Evolutionary conservation across 1,140 invertebrate species (phyloP), one percentile per base, ranked within the genome.

Genomic region (Wasmannia auropunctata): DNA sequence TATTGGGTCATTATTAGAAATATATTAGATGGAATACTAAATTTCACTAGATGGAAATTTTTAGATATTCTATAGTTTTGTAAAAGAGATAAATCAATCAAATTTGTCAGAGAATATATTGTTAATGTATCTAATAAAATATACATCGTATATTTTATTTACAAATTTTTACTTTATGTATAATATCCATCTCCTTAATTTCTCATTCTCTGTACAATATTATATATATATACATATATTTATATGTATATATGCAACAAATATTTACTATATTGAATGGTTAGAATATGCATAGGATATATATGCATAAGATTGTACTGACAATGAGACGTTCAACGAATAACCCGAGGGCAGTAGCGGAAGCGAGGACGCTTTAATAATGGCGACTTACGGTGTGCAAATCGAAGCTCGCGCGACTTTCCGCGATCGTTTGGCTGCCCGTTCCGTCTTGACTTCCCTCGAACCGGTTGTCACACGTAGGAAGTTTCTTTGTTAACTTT

Each of bases 401-500:
- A 81, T 81, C 67, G 79, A 81, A 81, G 25, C 28, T 58, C 25
- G 37, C 25, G 51, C 65, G 51, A 81, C 22, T 72, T 81, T 72
- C 51, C 67, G 19, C 51, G 37, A 58, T 40, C 76, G 76, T 65
- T 79, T 79, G n/a, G 60, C 60, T 67, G 43, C 11, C n/a, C 28
- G 56, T 43, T 65, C 34, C 46, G 46, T 19, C 25, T 31, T 43
- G 79, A 72, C 79, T 58, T 83, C 79, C 28, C 54, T 58, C 54
- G 51, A 83, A 83, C 79, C 37, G 67, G 79, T 83, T 83, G 37
- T 79, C 43, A 40, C 2, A n/a, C 54, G 67, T 56, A 46, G 65
- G 51, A 60, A 58, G 65, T 70, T 74, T 58, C 79, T 74, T 72
- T 83, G 79, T 83, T 83, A 46, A 60, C 79, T 74, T 43, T 34